A percentile compares a stretch with the other conserved stretches of the same genome.
These are phyloP conservation scores for Parotocinclus haroldoi DNA, from an alignment of 2,797 vertebrate genomes.

Conservation along the genomic window DNA sequence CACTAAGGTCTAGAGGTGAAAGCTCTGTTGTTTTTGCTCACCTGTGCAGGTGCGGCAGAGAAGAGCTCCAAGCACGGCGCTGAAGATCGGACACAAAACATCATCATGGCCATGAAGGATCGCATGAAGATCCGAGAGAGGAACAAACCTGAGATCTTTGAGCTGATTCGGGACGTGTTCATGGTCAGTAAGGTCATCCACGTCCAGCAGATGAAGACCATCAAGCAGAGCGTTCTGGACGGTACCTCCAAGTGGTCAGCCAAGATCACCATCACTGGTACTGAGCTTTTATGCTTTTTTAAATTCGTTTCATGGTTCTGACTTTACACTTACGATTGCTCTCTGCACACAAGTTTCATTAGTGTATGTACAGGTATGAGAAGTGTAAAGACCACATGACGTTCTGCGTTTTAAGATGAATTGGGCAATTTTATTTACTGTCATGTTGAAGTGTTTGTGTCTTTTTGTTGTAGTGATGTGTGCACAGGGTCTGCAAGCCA, in stretches of 20 bases:
- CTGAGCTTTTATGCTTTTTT: conserved; percentile 7
- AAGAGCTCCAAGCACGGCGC: conserved; percentile 94
- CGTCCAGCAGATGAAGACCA: conserved; percentile 94
- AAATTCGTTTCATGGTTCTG: neutral
- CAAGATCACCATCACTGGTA: conserved; percentile 97
- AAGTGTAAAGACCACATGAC: too few relatives aligned
- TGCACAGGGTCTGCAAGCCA: conserved; percentile 96
- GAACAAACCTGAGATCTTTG: conserved; percentile 97
- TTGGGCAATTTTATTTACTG: too few relatives aligned
- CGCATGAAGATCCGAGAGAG: conserved; percentile 97
- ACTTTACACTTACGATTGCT: too few relatives aligned
- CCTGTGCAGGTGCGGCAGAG: conserved; percentile 84
- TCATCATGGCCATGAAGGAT: conserved; percentile 98
- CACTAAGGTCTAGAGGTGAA: too few relatives aligned
- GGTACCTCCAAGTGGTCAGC: conserved; percentile 98
- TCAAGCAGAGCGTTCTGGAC: conserved; percentile 95
- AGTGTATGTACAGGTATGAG: too few relatives aligned
- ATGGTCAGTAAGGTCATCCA: conserved; percentile 83
- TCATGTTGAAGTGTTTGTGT: neutral
- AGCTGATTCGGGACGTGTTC: conserved; percentile 92
- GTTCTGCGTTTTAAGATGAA: too few relatives aligned
- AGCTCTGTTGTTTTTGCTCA: too few relatives aligned
- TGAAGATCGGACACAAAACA: conserved; percentile 91
- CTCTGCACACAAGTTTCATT: too few relatives aligned
- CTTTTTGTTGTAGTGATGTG: conserved; percentile 79